Evolutionary conservation across 2,113 vertebrate genomes (phyloP).

Genomic region (Tautogolabrus adspersus): DNA sequence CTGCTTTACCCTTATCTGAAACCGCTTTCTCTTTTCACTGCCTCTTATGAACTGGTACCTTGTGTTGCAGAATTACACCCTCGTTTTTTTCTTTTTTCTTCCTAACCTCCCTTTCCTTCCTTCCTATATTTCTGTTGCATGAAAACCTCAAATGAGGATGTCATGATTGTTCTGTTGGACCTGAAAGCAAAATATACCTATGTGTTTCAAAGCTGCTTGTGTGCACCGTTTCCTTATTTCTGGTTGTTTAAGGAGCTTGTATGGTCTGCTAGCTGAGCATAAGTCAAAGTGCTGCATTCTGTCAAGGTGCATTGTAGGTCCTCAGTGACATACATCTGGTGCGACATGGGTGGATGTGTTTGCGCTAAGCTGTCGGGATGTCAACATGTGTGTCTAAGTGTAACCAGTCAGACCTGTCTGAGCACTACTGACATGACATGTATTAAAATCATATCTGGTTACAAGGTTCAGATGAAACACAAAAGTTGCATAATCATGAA

Average conservation of each 20-base stretch:
- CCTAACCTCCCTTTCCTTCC: constrained; percentile 2
- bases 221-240: constrained; percentile 56
- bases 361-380: background rate
- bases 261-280: background rate
- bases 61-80: constrained; percentile 53
- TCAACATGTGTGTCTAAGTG: background rate
- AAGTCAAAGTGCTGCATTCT: background rate
- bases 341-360: background rate
- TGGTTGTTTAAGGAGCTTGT: background rate
- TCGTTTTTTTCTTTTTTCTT: constrained; percentile 12
- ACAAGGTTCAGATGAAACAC: background rate
- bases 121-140: constrained; percentile 84
- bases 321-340: background rate
- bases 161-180: constrained; percentile 78
- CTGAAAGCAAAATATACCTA: constrained; percentile 81
- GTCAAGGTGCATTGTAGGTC: background rate
- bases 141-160: constrained; percentile 80
- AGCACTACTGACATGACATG: constrained; percentile 15
- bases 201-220: constrained; percentile 78
- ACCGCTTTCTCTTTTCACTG: constrained; percentile 68
- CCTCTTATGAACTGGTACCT: constrained; percentile 70
- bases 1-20: constrained; percentile 11
- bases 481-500: background rate
- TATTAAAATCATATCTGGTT: background rate
- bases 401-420: constrained; percentile 64